A percentile compares a stretch with the other conserved stretches of the same genome.
These are phyloP conservation scores for Dermolepida albohirtum DNA, from an alignment of 2,888 invertebrate genomes.

Conservation along the genomic window DNA sequence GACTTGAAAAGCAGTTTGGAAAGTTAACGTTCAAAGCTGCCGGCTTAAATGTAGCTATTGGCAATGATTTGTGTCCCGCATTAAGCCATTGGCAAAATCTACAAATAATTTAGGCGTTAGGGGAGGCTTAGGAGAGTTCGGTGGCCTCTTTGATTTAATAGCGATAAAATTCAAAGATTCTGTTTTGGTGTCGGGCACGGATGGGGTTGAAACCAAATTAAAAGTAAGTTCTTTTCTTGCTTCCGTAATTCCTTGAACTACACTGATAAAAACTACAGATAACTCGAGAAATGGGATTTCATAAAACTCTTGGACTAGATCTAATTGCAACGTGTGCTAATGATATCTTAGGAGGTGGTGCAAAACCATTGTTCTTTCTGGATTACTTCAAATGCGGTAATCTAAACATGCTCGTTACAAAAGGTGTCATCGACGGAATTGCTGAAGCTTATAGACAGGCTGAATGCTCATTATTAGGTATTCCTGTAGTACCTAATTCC, in stretches of 20 bases:
- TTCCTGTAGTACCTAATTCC: conserved; percentile 3
- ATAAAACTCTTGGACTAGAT: conserved; percentile 91
- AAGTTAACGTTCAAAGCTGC: conserved; percentile 87
- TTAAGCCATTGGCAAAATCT: conserved; percentile 84
- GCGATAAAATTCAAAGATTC: conserved; percentile 82
- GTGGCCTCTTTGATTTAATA: conserved; percentile 90
- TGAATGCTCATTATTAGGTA: conserved; percentile 87
- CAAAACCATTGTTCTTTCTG: conserved; percentile 94
- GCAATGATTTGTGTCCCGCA: conserved; percentile 87
- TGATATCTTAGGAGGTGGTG: conserved; percentile 94
- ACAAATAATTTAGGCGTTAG: conserved; percentile 84
- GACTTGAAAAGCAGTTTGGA: too few relatives aligned
- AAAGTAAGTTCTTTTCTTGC: conserved; percentile 71
- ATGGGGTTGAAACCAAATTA: conserved; percentile 97
- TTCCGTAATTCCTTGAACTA: not conserved
- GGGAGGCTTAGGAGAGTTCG: conserved; percentile 91
- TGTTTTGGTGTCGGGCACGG: conserved; percentile 91
- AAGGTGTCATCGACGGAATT: conserved; percentile 86
- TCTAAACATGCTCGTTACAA: conserved; percentile 81
- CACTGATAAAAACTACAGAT: conserved; percentile 72
- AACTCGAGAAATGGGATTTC: conserved; percentile 82
- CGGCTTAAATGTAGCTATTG: conserved; percentile 95
- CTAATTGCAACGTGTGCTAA: conserved; percentile 99
- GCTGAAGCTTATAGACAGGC: conserved; percentile 88
- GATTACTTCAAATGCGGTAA: conserved; percentile 96